Base-by-base conservation (phyloP, 1,140 invertebrate species). In the Drosophila neocordata region DNA sequence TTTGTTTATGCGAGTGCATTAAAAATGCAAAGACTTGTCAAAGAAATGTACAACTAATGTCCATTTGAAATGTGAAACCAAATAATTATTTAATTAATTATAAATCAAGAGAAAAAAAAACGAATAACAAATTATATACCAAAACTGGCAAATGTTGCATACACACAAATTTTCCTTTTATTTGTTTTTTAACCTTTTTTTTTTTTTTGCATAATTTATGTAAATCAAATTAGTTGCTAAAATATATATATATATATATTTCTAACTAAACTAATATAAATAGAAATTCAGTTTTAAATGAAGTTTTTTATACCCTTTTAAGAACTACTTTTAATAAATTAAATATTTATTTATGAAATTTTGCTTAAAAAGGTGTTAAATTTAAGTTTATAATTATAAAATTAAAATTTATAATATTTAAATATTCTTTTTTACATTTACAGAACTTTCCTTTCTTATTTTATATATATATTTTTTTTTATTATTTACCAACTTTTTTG, bases 51-150 rank as follows among this genome's bases (percentile, higher is more conserved):
- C 63, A 58, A 84, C 79, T 68, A 73, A 77, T 83, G 56, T 79
- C 62, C 52, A 65, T 13, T 65, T 57, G 72, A 66, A 84, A 84
- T 76, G 71, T 48, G 71, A 84, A 83, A 72, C 68, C 66, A 51
- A 68, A 75, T 59, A 51, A 65, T 55, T 35, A 63, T 65, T 67
- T 63, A 53, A 87, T 77, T 71, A 65, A 70, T 68, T 76, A 76
- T 69, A 63, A 58, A 71, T 27, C 11, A 61, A 35, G 18, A 52
- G 27, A 13, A 18, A 68, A 57, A 27, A 13, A 20, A 55, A 31
- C 18, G 18, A 44, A 15, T 27, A 37, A 38, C 8, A 52, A 51
- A 60, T 60, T 31, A 53, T 35, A 38, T 55, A 20, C 38, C 24
- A 57, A 73, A 35, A 60, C 31, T 56, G 18, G 31, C 72, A 55